Evolutionary conservation across 1,140 invertebrate species (phyloP), one percentile per base, ranked within the genome.

Genomic region (Zaprionus davidi): DNA sequence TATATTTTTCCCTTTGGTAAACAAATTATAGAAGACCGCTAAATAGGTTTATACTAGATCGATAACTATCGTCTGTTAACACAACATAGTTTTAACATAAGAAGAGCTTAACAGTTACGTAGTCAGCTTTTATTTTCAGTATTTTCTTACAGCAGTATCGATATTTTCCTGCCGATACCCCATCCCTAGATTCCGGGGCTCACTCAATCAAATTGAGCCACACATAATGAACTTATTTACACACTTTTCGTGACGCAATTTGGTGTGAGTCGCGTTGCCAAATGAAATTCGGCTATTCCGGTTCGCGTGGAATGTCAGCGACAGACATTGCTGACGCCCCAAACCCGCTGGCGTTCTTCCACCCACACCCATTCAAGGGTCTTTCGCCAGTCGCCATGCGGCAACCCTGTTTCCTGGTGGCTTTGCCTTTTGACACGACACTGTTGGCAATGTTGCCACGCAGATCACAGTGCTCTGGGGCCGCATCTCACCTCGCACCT

Each of bases 181-280:
- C n/a, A 46, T 46, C 41, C n/a, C 41, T 46, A n/a, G n/a, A 2
- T n/a, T 7, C 2, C 31, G 1, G 41, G 49, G 22, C 17, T 58
- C 68, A 64, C 83, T 80, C 84, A 88, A 86, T 88, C 80, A 88
- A 87, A 87, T 78, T 67, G 65, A 70, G 62, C 66, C 20, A 49
- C 51, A 56, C 68, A 80, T 88, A 83, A 88, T 87, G 81, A 88
- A 87, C 66, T 80, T 88, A 87, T 88, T 87, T 88, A 87, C 80
- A 87, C 84, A 87, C 83, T 87, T 88, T 87, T 74, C 83, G 83
- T 87, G 83, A 80, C 83, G 78, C 74, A 88, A 88, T 88, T 49
- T 71, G 66, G 76, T 69, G 81, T 70, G 65, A 69, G 70, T 36
- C 53, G 60, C 70, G 64, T 60, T 65, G 51, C 55, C 63, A 90